These are phyloP conservation scores for Cryptoblepharus egeriae DNA, from an alignment of 2,797 vertebrate genomes.

Conservation along the genomic window DNA sequence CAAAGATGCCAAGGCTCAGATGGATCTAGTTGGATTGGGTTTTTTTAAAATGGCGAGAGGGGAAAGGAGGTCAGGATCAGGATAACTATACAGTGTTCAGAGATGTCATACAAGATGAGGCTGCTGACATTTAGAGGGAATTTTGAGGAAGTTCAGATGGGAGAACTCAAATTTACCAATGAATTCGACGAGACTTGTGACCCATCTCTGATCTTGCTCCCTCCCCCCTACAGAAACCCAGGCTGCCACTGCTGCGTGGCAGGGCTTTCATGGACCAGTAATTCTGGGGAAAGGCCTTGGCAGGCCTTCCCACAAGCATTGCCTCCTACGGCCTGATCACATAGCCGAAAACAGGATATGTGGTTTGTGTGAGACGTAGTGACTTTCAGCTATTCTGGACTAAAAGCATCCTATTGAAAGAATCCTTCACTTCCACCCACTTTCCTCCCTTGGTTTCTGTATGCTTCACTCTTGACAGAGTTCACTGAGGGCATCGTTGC, in stretches of 20 bases:
- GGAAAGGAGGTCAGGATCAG: not conserved
- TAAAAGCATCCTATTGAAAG: not conserved
- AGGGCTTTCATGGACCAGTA: not conserved
- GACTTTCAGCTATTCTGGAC: not conserved
- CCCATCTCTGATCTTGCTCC: not conserved
- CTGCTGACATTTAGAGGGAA: constrained; percentile 10
- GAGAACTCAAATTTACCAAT: constrained; percentile 45
- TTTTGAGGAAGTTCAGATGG: constrained; percentile 18
- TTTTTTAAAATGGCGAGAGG: too few species aligned
- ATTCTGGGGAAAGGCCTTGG: not conserved
- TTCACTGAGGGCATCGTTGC: not conserved
- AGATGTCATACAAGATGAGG: not conserved
- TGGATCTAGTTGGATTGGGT: not conserved
- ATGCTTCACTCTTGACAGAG: not conserved
- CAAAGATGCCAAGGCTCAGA: not conserved
- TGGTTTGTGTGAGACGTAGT: not conserved
- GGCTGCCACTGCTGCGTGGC: not conserved
- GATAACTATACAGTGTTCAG: not conserved
- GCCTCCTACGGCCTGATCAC: not conserved
- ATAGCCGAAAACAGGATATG: constrained; percentile 14
- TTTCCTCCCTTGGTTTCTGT: not conserved
- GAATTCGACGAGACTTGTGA: not conserved
- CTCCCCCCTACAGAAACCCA: not conserved
- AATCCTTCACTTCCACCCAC: too few species aligned
- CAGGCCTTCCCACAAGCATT: not conserved